Percentiles rank a stretch among this genome's conserved stretches.
Conservation (phyloP, 2,113 vertebrate species). For the Stigmatopora argus region DNA sequence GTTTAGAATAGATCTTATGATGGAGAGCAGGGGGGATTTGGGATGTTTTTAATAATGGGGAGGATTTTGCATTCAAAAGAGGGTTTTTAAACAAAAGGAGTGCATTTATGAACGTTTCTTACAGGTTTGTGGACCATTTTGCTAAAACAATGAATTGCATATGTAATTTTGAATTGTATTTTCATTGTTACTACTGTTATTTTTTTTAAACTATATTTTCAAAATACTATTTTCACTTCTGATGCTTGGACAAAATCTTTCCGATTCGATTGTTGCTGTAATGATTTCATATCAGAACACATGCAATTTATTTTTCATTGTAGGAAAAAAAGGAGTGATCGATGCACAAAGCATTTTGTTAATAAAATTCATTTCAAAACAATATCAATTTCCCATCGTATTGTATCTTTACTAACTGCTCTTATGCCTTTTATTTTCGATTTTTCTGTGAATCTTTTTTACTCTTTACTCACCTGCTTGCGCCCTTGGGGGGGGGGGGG, state of each 20-base stretch:
- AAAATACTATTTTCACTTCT: not conserved
- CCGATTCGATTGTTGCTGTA: not conserved
- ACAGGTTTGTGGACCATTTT: constrained; percentile 13
- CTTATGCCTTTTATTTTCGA: too few species aligned
- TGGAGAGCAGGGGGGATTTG: not conserved
- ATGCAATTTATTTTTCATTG: constrained; percentile 12
- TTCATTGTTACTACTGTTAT: not conserved
- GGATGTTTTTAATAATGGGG: not conserved
- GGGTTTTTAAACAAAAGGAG: not conserved
- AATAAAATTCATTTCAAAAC: too few species aligned
- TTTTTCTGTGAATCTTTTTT: too few species aligned
- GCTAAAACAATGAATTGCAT: not conserved
- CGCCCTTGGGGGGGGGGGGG: constrained; percentile 55
- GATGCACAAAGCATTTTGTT: too few species aligned
- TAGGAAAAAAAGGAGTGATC: not conserved
- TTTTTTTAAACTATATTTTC: not conserved
- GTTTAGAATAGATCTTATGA: not conserved
- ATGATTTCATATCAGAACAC: not conserved
- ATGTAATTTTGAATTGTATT: not conserved
- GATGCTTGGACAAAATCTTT: not conserved
- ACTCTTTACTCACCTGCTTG: constrained; percentile 52
- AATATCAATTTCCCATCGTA: too few species aligned
- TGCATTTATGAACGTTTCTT: not conserved
- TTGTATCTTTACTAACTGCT: too few species aligned
- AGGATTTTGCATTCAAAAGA: not conserved